A percentile compares a stretch with the other conserved stretches of the same genome.
Evolutionary conservation across 1,140 invertebrate species (phyloP).

Genomic region (Eriocheir sinensis): DNA sequence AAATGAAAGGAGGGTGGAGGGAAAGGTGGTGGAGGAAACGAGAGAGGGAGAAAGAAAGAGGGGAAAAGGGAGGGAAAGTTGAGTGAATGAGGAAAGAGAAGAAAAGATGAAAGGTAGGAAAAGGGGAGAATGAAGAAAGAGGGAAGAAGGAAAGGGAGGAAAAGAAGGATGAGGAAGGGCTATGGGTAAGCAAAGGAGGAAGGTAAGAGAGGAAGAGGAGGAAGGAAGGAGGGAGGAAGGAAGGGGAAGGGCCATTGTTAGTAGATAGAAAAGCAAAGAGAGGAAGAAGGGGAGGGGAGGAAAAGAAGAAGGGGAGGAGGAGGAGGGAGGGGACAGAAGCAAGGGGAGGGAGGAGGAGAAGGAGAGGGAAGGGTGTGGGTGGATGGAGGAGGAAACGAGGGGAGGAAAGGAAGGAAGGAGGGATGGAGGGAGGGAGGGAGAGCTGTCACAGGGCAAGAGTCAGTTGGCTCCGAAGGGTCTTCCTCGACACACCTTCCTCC

Average conservation of each 20-base stretch:
- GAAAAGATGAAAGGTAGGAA: no score
- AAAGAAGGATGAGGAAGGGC: no score
- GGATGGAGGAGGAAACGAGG: no score
- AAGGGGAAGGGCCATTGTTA: no score
- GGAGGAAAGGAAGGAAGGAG: background rate
- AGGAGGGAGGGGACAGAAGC: no score
- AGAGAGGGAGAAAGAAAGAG: background rate
- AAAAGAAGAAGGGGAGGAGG: no score
- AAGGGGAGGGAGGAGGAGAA: no score
- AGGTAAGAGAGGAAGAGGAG: background rate
- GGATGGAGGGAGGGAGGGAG: background rate
- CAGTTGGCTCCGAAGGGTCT: background rate
- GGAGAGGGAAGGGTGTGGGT: no score
- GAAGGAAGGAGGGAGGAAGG: background rate
- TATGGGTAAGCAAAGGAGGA: no score
- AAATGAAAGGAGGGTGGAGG: background rate
- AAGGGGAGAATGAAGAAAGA: no score
- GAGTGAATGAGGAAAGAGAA: no score
- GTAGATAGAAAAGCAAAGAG: background rate
- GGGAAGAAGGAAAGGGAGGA: no score
- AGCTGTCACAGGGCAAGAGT: conserved; percentile 24
- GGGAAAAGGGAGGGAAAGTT: background rate
- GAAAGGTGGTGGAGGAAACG: background rate
- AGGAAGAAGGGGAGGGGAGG: background rate
- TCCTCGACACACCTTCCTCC: background rate